phyloP scores from a whole-genome alignment of 1,140 invertebrate species.

The Papilio polyxenes region DNA sequence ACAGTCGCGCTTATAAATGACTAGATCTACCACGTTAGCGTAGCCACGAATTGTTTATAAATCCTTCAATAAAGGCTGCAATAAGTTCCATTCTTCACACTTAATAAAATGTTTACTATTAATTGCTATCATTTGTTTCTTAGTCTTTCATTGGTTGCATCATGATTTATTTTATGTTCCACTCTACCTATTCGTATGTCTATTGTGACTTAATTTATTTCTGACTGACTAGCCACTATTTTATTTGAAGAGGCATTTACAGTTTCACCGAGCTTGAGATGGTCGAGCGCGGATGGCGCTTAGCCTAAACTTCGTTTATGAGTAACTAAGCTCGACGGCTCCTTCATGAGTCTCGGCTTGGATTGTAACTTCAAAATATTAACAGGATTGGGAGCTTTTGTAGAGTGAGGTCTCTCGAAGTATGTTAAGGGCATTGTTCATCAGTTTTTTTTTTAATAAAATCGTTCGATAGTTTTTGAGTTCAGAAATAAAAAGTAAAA shows the following conservation, averaged over 20 bases:
- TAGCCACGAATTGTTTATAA: constrained; percentile 4
- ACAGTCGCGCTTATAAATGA: constrained; percentile 8
- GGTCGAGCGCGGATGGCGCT: too few relatives aligned
- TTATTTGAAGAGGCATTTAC: too few relatives aligned
- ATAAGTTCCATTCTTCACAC: neutral
- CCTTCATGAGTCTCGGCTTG: too few relatives aligned
- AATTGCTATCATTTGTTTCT: neutral
- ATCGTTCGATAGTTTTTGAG: neutral
- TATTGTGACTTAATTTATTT: too few relatives aligned
- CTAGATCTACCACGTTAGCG: neutral
- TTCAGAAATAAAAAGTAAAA: neutral
- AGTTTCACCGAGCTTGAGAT: too few relatives aligned
- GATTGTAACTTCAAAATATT: too few relatives aligned
- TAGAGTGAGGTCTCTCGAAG: neutral
- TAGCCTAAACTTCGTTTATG: too few relatives aligned
- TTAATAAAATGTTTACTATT: neutral
- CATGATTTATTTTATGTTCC: neutral
- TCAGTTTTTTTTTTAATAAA: neutral
- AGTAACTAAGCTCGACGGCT: too few relatives aligned
- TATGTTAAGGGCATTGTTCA: neutral
- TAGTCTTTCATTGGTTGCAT: neutral
- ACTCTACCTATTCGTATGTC: neutral
- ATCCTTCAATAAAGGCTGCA: neutral
- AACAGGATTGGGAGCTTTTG: too few relatives aligned
- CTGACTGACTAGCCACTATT: too few relatives aligned